Conservation (phyloP, 2,797 vertebrate genomes). For the Staurois parvus region DNA sequence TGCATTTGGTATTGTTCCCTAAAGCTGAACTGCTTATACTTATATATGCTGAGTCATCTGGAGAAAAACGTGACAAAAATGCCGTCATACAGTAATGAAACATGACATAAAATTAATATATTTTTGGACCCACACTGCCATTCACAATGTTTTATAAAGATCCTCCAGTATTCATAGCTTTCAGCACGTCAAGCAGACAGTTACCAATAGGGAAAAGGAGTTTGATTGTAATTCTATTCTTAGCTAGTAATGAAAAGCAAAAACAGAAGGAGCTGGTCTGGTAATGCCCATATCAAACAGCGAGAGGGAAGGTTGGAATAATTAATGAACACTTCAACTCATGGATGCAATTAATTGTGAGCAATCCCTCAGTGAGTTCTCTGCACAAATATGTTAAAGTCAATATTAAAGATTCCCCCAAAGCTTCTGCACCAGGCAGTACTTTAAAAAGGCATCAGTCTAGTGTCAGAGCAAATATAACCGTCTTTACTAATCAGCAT, state of each 20-base stretch:
- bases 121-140: constrained; percentile 6
- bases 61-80: background rate
- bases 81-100: constrained; percentile 1
- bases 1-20: background rate
- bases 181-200: constrained; percentile 22
- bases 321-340: constrained; percentile 82
- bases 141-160: constrained; percentile 29
- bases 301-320: constrained; percentile 84
- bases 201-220: constrained; percentile 70
- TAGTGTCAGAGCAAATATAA: constrained; percentile 99
- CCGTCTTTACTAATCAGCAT: constrained; percentile 95
- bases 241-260: constrained; percentile 59
- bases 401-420: constrained; percentile 95
- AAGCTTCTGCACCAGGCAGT: constrained; percentile 86
- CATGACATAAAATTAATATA: constrained; percentile 12
- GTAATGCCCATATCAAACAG: constrained; percentile 77
- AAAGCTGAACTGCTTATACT: background rate
- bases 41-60: background rate
- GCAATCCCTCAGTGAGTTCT: constrained; percentile 75
- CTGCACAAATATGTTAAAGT: constrained; percentile 80
- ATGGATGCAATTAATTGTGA: constrained; percentile 81
- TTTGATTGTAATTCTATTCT: constrained; percentile 57
- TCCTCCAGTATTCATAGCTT: constrained; percentile 25
- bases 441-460: constrained; percentile 99
- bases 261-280: constrained; percentile 67